Conservation (phyloP, 1,140 invertebrate genomes). For the Scaptomyza pallida region DNA sequence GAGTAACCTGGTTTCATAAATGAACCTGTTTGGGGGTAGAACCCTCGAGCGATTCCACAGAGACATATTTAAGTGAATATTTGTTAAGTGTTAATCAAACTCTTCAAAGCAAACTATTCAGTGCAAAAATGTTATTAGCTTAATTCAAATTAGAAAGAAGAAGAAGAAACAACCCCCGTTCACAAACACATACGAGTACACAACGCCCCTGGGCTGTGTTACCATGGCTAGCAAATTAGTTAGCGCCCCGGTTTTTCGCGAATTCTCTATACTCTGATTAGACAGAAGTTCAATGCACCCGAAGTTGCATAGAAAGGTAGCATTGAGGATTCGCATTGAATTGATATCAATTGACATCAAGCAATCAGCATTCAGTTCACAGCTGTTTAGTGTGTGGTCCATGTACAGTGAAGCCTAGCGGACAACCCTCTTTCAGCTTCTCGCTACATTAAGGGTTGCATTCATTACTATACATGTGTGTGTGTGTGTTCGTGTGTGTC, state of each 20-base stretch:
- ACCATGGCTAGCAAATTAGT: neutral
- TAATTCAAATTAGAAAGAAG: too few relatives aligned
- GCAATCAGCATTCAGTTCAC: slow-evolving; percentile 29
- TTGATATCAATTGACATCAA: slow-evolving; percentile 25
- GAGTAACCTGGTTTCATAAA: too few relatives aligned
- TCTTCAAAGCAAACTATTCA: too few relatives aligned
- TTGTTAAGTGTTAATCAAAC: too few relatives aligned
- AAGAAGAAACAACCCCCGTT: too few relatives aligned
- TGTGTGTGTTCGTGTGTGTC: slow-evolving; percentile 7
- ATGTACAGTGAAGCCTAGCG: slow-evolving; percentile 11
- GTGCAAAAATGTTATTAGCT: too few relatives aligned
- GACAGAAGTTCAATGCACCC: slow-evolving; percentile 38
- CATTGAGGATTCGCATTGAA: slow-evolving; percentile 17
- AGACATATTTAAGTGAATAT: too few relatives aligned
- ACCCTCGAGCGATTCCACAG: too few relatives aligned
- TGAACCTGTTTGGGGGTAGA: too few relatives aligned
- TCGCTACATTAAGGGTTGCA: slow-evolving; percentile 1
- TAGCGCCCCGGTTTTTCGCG: neutral
- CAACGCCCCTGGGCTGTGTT: slow-evolving; percentile 2
- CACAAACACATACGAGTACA: neutral
- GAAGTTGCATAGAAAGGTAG: slow-evolving; percentile 13
- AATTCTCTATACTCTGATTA: slow-evolving; percentile 11
- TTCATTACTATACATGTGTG: neutral
- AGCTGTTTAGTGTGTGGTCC: slow-evolving; percentile 8
- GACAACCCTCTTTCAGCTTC: slow-evolving; percentile 5